Conservation (phyloP, 2,888 invertebrate genomes). For the Meghimatium bilineatum region DNA sequence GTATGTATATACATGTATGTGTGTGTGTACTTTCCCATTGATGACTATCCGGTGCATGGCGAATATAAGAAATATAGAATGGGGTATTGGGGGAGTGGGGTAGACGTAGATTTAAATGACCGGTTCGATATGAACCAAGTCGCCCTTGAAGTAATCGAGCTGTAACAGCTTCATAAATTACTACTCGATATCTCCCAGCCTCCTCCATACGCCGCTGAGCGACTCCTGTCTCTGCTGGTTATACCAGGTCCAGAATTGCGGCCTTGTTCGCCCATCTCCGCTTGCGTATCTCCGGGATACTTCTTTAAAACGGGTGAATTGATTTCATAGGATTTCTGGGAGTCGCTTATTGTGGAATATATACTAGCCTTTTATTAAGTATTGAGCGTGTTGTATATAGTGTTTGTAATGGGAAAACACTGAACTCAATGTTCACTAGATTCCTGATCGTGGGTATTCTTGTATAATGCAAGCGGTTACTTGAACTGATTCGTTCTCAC, state of each 20-base stretch:
- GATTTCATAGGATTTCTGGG: constrained; percentile 16
- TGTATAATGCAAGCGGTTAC: too few relatives aligned
- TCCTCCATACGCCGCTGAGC: constrained; percentile 1
- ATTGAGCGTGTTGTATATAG: not conserved
- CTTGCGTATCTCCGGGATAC: constrained; percentile 14
- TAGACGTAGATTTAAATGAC: not conserved
- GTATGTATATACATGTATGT: not conserved
- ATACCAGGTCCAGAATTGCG: constrained; percentile 9
- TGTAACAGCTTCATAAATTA: not conserved
- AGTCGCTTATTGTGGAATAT: not conserved
- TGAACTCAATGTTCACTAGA: too few relatives aligned
- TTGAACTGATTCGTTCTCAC: too few relatives aligned
- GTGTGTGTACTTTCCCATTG: not conserved
- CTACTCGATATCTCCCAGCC: not conserved
- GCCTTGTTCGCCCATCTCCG: not conserved
- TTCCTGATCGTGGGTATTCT: too few relatives aligned
- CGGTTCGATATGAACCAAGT: not conserved
- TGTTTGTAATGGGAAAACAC: too few relatives aligned
- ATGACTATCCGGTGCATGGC: not conserved
- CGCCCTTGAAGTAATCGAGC: constrained; percentile 2
- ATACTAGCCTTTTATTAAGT: not conserved
- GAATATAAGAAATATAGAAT: too few relatives aligned
- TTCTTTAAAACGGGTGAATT: constrained; percentile 12
- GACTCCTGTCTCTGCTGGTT: not conserved
- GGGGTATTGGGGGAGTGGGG: too few relatives aligned